Evolutionary conservation across 2,888 invertebrate species (phyloP).

Genomic region (Pherbina coryleti): DNA sequence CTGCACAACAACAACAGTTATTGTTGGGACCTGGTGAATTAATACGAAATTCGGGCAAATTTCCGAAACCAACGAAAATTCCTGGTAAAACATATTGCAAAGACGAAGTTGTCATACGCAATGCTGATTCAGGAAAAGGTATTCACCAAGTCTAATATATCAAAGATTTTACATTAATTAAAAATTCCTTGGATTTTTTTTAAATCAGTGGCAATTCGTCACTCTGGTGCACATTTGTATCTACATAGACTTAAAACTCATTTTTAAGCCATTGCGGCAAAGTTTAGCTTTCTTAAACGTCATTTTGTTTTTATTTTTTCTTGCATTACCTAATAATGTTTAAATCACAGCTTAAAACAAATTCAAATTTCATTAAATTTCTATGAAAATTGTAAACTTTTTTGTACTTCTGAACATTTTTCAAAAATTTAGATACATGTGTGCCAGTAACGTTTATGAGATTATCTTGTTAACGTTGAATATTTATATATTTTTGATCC

Average conservation of each 20-base stretch:
- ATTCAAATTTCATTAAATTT: no score
- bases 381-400: no score
- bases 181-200: background rate
- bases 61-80: conserved; percentile 88
- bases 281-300: no score
- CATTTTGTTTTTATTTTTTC: no score
- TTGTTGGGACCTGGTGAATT: conserved; percentile 86
- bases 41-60: conserved; percentile 89
- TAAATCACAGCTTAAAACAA: no score
- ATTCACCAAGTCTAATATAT: conserved; percentile 46
- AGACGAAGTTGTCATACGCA: conserved; percentile 94
- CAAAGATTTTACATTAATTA: background rate
- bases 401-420: no score
- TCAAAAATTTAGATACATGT: background rate
- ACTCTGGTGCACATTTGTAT: no score
- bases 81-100: conserved; percentile 94
- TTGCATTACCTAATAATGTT: no score
- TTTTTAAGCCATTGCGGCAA: no score
- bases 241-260: no score
- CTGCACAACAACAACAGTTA: conserved; percentile 65
- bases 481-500: background rate
- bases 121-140: conserved; percentile 97
- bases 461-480: background rate
- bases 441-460: background rate
- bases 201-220: no score